Evolutionary conservation across 1,140 invertebrate species (phyloP).

Genomic region (Bombus superbus): DNA sequence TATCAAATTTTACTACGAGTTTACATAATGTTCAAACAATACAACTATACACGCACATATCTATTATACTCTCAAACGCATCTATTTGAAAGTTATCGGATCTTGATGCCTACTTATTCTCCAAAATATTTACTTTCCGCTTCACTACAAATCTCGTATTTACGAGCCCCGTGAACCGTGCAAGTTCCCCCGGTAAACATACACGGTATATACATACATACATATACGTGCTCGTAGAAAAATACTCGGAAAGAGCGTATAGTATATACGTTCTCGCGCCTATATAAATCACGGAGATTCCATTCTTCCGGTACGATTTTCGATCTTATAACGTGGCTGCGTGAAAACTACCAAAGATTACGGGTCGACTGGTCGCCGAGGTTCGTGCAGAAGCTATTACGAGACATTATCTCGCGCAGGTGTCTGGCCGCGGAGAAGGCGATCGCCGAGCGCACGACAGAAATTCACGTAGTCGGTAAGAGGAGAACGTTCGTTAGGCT

Average conservation of each 20-base stretch:
- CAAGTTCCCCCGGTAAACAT: neutral
- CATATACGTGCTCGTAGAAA: neutral
- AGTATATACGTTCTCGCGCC: no score
- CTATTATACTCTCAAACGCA: neutral
- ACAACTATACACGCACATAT: no score
- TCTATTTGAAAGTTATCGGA: neutral
- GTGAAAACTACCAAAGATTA: constrained; percentile 25
- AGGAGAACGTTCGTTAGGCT: constrained; percentile 64
- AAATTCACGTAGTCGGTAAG: constrained; percentile 40
- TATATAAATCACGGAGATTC: neutral
- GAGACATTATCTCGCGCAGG: constrained; percentile 63
- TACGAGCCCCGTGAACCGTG: neutral
- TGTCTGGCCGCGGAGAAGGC: constrained; percentile 30
- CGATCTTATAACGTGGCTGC: neutral
- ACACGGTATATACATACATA: no score
- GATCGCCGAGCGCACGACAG: constrained; percentile 34
- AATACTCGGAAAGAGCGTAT: neutral
- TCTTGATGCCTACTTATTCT: constrained; percentile 15
- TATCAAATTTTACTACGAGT: neutral
- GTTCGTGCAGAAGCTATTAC: constrained; percentile 21
- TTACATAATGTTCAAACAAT: neutral
- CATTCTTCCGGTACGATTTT: neutral
- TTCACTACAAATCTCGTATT: constrained; percentile 22
- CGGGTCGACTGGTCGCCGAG: constrained; percentile 4
- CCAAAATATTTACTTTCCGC: constrained; percentile 41